These are phyloP conservation scores for Morone saxatilis DNA, from an alignment of 2,113 vertebrate species.

Conservation along the genomic window DNA sequence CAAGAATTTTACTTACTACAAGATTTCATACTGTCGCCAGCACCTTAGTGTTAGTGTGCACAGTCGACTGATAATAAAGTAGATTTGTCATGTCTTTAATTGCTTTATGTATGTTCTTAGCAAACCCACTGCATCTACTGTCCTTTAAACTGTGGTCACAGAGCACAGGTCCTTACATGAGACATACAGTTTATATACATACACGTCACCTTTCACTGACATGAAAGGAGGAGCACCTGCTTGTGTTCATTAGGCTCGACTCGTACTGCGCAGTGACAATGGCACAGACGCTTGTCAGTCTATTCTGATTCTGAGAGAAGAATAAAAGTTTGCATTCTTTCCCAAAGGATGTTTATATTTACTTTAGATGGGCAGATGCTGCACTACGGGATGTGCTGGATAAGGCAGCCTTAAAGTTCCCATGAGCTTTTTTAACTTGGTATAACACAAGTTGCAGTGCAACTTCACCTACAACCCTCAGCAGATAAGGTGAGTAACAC, in stretches of 20 bases:
- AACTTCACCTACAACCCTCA: not conserved
- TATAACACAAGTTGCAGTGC: not conserved
- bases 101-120: not conserved
- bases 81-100: not conserved
- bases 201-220: not conserved
- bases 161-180: not conserved
- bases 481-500: not conserved
- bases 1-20: not conserved
- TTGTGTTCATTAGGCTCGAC: not conserved
- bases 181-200: not conserved
- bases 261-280: not conserved
- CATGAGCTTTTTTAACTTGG: not conserved
- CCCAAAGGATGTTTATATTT: conserved; percentile 42
- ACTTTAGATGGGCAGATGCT: conserved; percentile 7
- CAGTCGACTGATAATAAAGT: not conserved
- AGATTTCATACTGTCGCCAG: not conserved
- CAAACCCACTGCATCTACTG: not conserved
- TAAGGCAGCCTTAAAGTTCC: not conserved
- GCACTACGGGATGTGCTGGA: not conserved
- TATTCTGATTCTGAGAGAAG: not conserved
- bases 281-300: not conserved
- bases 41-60: not conserved
- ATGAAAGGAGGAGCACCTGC: not conserved
- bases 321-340: conserved; percentile 22
- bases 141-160: not conserved